Percentiles rank a stretch among this genome's conserved stretches.
Conservation (phyloP, 1,140 invertebrate species). For the Yoshiicerus persimilis region DNA sequence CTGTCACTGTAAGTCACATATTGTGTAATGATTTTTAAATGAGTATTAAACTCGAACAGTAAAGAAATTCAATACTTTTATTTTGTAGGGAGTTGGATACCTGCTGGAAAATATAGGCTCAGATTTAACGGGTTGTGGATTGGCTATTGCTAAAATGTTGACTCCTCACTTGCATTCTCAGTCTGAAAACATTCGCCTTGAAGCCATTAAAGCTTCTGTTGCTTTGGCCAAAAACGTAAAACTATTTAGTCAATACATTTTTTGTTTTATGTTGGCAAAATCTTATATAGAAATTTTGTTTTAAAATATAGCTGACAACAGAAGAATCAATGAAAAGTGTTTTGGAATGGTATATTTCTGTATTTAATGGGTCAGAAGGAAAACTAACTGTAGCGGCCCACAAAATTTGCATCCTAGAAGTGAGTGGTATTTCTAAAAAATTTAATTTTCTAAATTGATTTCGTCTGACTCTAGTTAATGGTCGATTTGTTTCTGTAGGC, state of each 20-base stretch:
- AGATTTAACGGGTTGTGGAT: conserved; percentile 76
- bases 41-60: background rate
- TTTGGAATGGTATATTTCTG: conserved; percentile 72
- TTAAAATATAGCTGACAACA: background rate
- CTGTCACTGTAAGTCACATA: conserved; percentile 21
- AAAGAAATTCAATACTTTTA: background rate
- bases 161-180: conserved; percentile 79
- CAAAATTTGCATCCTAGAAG: conserved; percentile 83
- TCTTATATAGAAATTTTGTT: background rate
- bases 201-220: background rate
- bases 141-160: conserved; percentile 79
- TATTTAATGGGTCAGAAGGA: conserved; percentile 86
- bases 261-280: background rate
- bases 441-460: background rate
- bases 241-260: background rate
- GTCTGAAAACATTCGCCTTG: conserved; percentile 65
- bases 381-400: conserved; percentile 86
- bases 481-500: background rate
- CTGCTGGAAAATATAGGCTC: conserved; percentile 71
- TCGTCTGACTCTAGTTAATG: background rate
- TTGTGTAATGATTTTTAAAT: background rate
- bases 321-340: conserved; percentile 53
- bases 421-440: conserved; percentile 52
- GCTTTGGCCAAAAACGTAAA: conserved; percentile 35
- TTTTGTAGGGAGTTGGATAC: conserved; percentile 72